phyloP scores from a whole-genome alignment of 2,888 invertebrate genomes.

The Spicauda simplicius region DNA sequence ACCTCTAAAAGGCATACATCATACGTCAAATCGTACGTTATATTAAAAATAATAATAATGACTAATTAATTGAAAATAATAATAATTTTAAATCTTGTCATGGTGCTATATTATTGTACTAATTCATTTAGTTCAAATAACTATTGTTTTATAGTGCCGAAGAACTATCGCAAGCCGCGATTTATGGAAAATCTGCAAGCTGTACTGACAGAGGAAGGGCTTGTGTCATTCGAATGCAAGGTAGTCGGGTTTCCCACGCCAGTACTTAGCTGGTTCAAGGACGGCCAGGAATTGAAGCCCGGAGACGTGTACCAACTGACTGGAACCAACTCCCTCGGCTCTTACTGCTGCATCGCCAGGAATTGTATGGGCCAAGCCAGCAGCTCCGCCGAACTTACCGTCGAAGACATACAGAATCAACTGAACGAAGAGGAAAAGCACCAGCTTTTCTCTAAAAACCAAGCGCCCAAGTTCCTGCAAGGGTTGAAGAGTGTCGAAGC shows the following conservation, averaged over 20 bases:
- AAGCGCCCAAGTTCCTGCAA: slow-evolving; percentile 92
- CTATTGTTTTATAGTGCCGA: slow-evolving; percentile 90
- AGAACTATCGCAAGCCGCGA: slow-evolving; percentile 94
- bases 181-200: slow-evolving; percentile 96
- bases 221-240: slow-evolving; percentile 97
- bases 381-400: slow-evolving; percentile 93
- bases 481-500: slow-evolving; percentile 93
- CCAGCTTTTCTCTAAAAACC: slow-evolving; percentile 89
- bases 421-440: slow-evolving; percentile 93
- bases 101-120: too few relatives aligned
- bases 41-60: too few relatives aligned
- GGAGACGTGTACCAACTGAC: slow-evolving; percentile 97
- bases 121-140: too few relatives aligned
- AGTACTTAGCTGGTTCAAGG: slow-evolving; percentile 95
- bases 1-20: too few relatives aligned
- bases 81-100: too few relatives aligned
- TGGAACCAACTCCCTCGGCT: slow-evolving; percentile 94
- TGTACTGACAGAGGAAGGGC: slow-evolving; percentile 94
- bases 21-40: too few relatives aligned
- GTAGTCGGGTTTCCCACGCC: slow-evolving; percentile 97
- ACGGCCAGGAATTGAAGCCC: slow-evolving; percentile 95
- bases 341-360: slow-evolving; percentile 94
- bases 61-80: too few relatives aligned
- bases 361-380: slow-evolving; percentile 96
- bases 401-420: slow-evolving; percentile 96